Conservation (phyloP, 2,888 invertebrate genomes). For the Lycocerus yunnanus region DNA sequence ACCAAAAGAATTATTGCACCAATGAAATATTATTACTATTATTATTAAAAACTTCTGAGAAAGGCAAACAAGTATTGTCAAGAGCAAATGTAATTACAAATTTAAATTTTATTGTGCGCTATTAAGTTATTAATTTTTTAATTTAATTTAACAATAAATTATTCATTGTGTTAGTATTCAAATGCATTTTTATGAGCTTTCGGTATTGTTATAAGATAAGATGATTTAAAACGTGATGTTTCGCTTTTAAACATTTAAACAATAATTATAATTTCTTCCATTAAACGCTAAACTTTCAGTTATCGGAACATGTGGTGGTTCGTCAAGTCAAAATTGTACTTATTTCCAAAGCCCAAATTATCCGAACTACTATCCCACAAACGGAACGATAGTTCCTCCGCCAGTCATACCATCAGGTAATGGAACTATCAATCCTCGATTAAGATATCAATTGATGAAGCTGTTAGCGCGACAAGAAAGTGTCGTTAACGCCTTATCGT, state of each 20-base stretch:
- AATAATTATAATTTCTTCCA: neutral
- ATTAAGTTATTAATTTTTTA: neutral
- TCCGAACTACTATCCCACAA: conserved; percentile 58
- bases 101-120: no score
- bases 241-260: neutral
- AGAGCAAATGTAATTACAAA: no score
- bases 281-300: conserved; percentile 59
- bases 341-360: conserved; percentile 77
- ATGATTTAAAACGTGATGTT: neutral
- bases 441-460: conserved; percentile 27
- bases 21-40: no score
- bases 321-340: conserved; percentile 63
- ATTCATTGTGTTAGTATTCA: neutral
- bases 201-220: neutral
- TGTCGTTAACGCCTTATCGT: conserved; percentile 62
- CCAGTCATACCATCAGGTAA: conserved; percentile 3
- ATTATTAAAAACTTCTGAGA: no score
- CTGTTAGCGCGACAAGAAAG: conserved; percentile 27
- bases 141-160: neutral
- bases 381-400: conserved; percentile 41
- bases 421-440: conserved; percentile 41
- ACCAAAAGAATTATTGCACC: no score
- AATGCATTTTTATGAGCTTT: neutral
- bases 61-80: no score
- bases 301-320: conserved; percentile 68